Percentiles rank a stretch among this genome's conserved stretches.
These are phyloP conservation scores for Calosoma granatense DNA, from an alignment of 1,140 invertebrate species.

Conservation along the genomic window DNA sequence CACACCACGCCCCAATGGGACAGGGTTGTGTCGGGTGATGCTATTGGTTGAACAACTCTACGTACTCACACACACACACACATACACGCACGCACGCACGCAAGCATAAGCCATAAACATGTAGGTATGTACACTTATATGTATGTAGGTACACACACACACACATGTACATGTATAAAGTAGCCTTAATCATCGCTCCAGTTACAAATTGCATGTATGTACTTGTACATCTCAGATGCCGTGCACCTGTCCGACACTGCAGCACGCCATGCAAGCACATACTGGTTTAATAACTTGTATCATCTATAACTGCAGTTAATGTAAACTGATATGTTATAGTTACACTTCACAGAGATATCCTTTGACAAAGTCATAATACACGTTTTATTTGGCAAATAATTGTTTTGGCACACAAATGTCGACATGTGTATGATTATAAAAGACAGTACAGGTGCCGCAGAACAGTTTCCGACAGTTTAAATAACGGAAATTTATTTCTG, in stretches of 20 bases:
- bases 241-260: too few relatives aligned
- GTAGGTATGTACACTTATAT: not conserved
- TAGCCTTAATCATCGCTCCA: not conserved
- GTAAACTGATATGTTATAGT: not conserved
- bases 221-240: not conserved
- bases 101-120: not conserved
- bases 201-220: too few relatives aligned
- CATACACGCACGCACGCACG: too few relatives aligned
- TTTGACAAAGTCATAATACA: too few relatives aligned
- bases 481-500: too few relatives aligned
- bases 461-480: too few relatives aligned
- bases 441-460: too few relatives aligned
- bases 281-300: not conserved
- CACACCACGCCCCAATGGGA: not conserved
- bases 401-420: too few relatives aligned
- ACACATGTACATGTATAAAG: not conserved
- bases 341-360: too few relatives aligned
- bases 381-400: too few relatives aligned
- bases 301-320: not conserved
- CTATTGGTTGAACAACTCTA: not conserved
- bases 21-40: not conserved
- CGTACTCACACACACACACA: not conserved
- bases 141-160: not conserved
- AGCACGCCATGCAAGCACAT: too few relatives aligned
- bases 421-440: too few relatives aligned